Evolutionary conservation across 2,797 vertebrate species (phyloP).

Genomic region (Sebastes steindachneri): DNA sequence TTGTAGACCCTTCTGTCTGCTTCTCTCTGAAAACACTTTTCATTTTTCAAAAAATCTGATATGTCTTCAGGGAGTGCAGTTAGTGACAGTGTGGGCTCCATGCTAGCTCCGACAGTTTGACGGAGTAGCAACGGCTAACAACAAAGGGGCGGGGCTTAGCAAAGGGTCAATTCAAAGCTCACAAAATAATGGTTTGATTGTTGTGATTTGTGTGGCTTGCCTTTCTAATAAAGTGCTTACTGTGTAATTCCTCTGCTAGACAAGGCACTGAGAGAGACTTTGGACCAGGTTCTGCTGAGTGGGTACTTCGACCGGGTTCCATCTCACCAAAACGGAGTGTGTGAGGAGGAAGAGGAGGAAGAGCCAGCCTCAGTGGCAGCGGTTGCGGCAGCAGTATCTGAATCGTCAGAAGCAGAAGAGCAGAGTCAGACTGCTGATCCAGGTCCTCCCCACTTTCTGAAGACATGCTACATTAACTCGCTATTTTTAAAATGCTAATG

Average conservation of each 20-base stretch:
- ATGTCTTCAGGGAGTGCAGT: background rate
- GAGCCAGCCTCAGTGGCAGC: conserved; percentile 56
- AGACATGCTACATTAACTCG: background rate
- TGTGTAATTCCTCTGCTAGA: conserved; percentile 76
- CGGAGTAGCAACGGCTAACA: background rate
- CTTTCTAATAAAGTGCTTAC: background rate
- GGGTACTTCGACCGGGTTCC: conserved; percentile 93
- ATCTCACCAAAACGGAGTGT: conserved; percentile 94
- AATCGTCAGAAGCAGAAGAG: conserved; percentile 85
- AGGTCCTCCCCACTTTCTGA: conserved; percentile 75
- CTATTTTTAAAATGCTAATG: conserved; percentile 24
- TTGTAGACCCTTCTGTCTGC: background rate
- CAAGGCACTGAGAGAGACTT: conserved; percentile 90
- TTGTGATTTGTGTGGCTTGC: background rate
- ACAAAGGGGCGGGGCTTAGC: background rate
- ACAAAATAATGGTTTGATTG: background rate
- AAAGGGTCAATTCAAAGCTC: background rate
- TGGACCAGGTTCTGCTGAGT: conserved; percentile 93
- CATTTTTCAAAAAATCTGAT: accelerated
- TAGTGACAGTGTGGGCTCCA: background rate
- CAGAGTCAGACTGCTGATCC: conserved; percentile 80
- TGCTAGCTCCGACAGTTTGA: background rate
- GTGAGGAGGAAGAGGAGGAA: conserved; percentile 85
- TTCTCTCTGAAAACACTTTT: background rate
- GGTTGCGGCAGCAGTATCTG: conserved; percentile 37